Conservation (phyloP, 2,888 invertebrate genomes). For the Mythimna albipuncta region DNA sequence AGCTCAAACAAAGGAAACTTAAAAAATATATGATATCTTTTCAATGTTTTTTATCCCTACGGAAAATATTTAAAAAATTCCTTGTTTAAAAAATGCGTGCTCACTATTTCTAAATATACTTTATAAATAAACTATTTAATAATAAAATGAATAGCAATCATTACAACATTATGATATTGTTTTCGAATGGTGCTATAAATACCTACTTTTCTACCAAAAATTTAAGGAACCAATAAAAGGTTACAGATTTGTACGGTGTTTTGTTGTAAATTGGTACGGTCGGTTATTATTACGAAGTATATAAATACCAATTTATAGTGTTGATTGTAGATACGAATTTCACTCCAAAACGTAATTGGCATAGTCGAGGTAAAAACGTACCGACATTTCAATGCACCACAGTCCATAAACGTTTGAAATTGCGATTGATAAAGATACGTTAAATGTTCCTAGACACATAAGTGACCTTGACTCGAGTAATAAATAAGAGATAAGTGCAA, state of each 20-base stretch:
- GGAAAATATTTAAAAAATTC: no score
- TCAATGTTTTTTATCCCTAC: no score
- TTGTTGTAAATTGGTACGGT: constrained; percentile 10
- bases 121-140: no score
- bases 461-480: constrained; percentile 72
- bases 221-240: not conserved
- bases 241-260: no score
- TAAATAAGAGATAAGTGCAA: constrained; percentile 69
- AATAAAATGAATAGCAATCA: no score
- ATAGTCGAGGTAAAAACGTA: constrained; percentile 4
- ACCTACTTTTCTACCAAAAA: not conserved
- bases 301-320: constrained; percentile 15
- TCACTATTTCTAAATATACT: not conserved
- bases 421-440: constrained; percentile 5
- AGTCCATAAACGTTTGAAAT: constrained; percentile 13
- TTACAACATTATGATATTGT: not conserved
- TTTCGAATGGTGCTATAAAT: not conserved
- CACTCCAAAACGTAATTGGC: constrained; percentile 18
- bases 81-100: not conserved
- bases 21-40: no score
- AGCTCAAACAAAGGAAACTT: not conserved
- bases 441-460: constrained; percentile 30
- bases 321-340: constrained; percentile 14
- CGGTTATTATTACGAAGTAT: constrained; percentile 7
- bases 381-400: constrained; percentile 13